Evolutionary conservation across 2,113 vertebrate genomes (phyloP).

Genomic region (Siniperca chuatsi): DNA sequence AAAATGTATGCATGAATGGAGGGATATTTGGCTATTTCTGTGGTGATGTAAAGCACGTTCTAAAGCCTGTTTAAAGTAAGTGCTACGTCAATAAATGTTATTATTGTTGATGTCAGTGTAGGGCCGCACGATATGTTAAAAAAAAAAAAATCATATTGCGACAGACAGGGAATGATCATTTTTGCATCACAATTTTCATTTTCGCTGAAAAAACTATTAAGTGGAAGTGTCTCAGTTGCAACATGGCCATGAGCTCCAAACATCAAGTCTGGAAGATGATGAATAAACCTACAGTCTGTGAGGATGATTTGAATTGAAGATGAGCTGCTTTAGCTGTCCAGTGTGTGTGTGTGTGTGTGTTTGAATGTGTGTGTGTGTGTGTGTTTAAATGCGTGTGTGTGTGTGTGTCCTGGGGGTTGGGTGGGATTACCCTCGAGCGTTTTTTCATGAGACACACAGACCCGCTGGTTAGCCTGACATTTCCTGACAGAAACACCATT

Average conservation of each 20-base stretch:
- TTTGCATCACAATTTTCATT: too few relatives aligned
- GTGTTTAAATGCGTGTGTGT: conserved; percentile 30
- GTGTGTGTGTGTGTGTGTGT: conserved; percentile 32
- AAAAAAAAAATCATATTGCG: too few relatives aligned
- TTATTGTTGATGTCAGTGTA: not conserved
- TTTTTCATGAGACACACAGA: conserved; percentile 58
- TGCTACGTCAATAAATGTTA: not conserved
- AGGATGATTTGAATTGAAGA: conserved; percentile 56
- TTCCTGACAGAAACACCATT: conserved; percentile 74
- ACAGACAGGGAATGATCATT: too few relatives aligned
- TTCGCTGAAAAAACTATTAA: too few relatives aligned
- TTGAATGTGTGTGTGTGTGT: conserved; percentile 26
- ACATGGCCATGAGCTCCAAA: not conserved
- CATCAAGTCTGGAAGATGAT: conserved; percentile 3
- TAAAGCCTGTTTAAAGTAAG: not conserved
- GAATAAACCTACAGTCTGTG: conserved; percentile 22
- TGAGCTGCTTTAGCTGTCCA: conserved; percentile 63
- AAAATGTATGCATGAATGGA: not conserved
- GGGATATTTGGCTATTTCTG: not conserved
- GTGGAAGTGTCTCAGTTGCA: not conserved
- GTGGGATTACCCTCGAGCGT: conserved; percentile 59
- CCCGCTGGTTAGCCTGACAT: conserved; percentile 70
- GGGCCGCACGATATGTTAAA: too few relatives aligned
- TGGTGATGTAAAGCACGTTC: not conserved
- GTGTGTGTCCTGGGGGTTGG: conserved; percentile 36